Evolutionary conservation across 92 coral and sea anemone genomes (phyloP).

Genomic region (Zoanthus sociatus): DNA sequence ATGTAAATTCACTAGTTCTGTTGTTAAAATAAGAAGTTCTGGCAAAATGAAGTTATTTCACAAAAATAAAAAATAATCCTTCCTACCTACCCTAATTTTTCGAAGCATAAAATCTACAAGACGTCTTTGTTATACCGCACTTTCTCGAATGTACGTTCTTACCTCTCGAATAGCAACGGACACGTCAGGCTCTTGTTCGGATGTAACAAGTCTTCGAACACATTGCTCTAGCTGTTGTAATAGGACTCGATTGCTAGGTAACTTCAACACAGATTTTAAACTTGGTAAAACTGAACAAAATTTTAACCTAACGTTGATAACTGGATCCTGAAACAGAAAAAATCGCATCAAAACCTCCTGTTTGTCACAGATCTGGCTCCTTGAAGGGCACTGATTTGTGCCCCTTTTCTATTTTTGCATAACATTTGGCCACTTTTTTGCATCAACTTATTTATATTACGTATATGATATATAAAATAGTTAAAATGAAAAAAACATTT

Average conservation of each 20-base stretch:
- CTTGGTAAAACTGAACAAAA: constrained; percentile 94
- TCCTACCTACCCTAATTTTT: too few species aligned
- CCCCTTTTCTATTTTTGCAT: not conserved
- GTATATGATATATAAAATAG: too few species aligned
- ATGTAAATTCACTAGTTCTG: too few species aligned
- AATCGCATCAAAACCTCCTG: not conserved
- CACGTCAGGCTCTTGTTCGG: constrained; percentile 98
- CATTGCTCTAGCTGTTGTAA: constrained; percentile 98
- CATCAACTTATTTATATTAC: too few species aligned
- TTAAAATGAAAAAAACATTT: too few species aligned
- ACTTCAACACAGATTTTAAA: constrained; percentile 93
- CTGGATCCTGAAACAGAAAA: constrained; percentile 84
- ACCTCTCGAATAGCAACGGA: constrained; percentile 96
- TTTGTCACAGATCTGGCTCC: not conserved
- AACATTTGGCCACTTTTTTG: too few species aligned
- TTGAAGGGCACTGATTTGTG: not conserved
- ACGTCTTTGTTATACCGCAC: not conserved
- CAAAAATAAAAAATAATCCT: too few species aligned
- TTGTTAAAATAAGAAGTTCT: too few species aligned
- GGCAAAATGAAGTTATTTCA: too few species aligned
- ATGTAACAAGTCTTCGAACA: constrained; percentile 82
- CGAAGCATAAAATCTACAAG: not conserved
- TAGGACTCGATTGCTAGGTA: constrained; percentile 84
- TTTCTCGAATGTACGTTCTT: not conserved
- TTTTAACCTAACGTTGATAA: constrained; percentile 94